phyloP scores from a whole-genome alignment of 2,113 vertebrate genomes.

The Oryzias javanicus region DNA sequence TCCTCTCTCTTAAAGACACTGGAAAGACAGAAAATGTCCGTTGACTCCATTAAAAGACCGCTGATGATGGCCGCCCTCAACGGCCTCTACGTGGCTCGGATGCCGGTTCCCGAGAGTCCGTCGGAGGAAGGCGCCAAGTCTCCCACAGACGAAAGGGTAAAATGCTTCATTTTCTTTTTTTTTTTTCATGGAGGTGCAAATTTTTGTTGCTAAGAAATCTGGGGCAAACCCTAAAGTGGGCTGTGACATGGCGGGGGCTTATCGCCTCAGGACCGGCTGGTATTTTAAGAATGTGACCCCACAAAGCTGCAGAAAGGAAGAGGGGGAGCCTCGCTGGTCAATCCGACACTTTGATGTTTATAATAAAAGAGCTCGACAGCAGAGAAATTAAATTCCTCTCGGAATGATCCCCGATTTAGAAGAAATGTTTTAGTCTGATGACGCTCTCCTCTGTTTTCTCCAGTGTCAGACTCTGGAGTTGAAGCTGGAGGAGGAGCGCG shows the following conservation, averaged over 20 bases:
- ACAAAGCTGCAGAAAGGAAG: slow-evolving; percentile 36
- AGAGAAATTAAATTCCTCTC: too few relatives aligned
- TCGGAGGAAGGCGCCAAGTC: slow-evolving; percentile 79
- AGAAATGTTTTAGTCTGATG: too few relatives aligned
- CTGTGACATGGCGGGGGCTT: slow-evolving; percentile 66
- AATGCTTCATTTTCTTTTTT: slow-evolving; percentile 19
- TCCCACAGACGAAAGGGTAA: slow-evolving; percentile 90
- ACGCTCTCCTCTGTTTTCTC: background rate
- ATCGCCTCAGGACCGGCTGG: slow-evolving; percentile 60
- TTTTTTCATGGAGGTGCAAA: slow-evolving; percentile 37
- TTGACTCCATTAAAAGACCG: slow-evolving; percentile 94
- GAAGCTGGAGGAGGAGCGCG: slow-evolving; percentile 88
- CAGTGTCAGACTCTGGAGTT: slow-evolving; percentile 88
- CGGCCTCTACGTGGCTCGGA: slow-evolving; percentile 87
- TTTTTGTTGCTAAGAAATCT: slow-evolving; percentile 67
- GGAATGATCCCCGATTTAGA: too few relatives aligned
- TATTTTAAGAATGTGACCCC: slow-evolving; percentile 72
- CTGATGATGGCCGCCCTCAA: slow-evolving; percentile 94
- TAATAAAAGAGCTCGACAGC: too few relatives aligned
- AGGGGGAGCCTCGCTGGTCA: slow-evolving; percentile 19
- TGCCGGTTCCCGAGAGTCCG: slow-evolving; percentile 83
- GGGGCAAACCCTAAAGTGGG: slow-evolving; percentile 65
- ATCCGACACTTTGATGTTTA: slow-evolving; percentile 12
- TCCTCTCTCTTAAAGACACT: slow-evolving; percentile 92
- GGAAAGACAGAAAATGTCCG: slow-evolving; percentile 96